Base-by-base conservation (phyloP, 1,140 invertebrate species). In the Nylanderia fulva region DNA sequence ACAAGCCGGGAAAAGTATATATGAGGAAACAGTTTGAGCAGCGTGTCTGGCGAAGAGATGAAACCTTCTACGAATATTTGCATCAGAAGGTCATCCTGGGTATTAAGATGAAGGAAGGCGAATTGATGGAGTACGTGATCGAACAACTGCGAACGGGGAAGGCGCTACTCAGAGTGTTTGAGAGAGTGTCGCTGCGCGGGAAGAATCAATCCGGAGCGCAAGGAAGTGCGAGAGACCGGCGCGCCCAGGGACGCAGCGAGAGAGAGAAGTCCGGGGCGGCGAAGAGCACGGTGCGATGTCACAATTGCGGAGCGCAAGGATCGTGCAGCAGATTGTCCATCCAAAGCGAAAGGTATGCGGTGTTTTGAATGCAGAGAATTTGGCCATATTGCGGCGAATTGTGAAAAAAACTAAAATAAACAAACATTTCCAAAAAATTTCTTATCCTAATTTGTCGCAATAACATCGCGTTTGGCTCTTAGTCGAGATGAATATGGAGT, bases 331-430 rank as follows among this genome's bases (percentile, higher is more conserved):
- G n/a, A 52, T 6, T 84, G 69, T 15, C 69, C 69, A 0, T 39
- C 24, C 5, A 84, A 84, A 5, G 11, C 2, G 5, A 75, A 84
- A 21, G 60, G 60, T 15, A 27, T 15, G 0, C 66, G 75, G 7
- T 84, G 68, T 29, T 84, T 72, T 68, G 48, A 33, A 61, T 66
- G 29, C 3, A 33, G 3, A 33, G 29, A 33, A 33, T 33, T 33
- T 3, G 29, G 29, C 1, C 29, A 33, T 3, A 33, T 33, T 33
- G 45, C 71, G 15, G 39, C 71, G 0, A 2, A 84, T 13, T 75
- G 61, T 68, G 11, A 39, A 39, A 21, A 24, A 15, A 3, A 56
- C 1, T 33, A 33, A 33, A 1, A 33, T 33, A 1, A 52, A 39
- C 0, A 0, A 6, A 13, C n/a, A n/a, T n/a, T n/a, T n/a, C n/a